A percentile compares a stretch with the other conserved stretches of the same genome.
Conservation (phyloP, 1,140 invertebrate genomes). For the Achatina immaculata region DNA sequence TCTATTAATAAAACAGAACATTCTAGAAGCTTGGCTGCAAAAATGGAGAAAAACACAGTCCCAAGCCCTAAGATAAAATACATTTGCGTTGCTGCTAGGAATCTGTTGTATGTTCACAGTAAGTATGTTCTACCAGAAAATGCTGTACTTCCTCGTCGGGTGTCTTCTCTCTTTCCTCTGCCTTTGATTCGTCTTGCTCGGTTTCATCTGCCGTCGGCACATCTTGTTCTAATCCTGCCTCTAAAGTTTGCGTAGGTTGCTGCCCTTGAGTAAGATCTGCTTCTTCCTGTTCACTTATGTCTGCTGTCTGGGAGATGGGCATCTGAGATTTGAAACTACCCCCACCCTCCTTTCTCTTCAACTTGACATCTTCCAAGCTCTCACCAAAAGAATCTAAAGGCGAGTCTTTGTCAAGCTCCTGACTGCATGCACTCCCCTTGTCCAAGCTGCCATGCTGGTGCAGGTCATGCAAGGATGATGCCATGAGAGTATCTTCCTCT, state of each 20-base stretch:
- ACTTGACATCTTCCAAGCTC: slow-evolving; percentile 52
- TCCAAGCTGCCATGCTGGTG: slow-evolving; percentile 15
- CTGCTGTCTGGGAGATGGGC: not conserved
- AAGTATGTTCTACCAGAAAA: slow-evolving; percentile 3
- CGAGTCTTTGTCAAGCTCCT: slow-evolving; percentile 25
- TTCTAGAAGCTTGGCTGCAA: not conserved
- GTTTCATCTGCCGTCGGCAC: not conserved
- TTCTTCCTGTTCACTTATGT: not conserved
- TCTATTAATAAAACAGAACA: not conserved
- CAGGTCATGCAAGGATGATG: slow-evolving; percentile 26
- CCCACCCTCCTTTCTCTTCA: slow-evolving; percentile 34
- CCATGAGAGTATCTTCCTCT: slow-evolving; percentile 24
- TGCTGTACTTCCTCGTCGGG: not conserved
- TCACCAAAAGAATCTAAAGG: slow-evolving; percentile 38
- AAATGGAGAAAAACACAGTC: not conserved
- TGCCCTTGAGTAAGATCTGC: slow-evolving; percentile 14
- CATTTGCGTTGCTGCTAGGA: slow-evolving; percentile 32
- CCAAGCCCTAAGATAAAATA: slow-evolving; percentile 21
- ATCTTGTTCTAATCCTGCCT: not conserved
- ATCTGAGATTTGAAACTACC: slow-evolving; percentile 1
- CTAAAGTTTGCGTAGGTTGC: not conserved
- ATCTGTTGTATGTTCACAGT: not conserved
- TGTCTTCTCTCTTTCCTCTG: not conserved
- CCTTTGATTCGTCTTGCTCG: not conserved
- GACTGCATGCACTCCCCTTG: slow-evolving; percentile 15